Evolutionary conservation across 2,888 invertebrate species (phyloP).

Genomic region (Polyommatus icarus): DNA sequence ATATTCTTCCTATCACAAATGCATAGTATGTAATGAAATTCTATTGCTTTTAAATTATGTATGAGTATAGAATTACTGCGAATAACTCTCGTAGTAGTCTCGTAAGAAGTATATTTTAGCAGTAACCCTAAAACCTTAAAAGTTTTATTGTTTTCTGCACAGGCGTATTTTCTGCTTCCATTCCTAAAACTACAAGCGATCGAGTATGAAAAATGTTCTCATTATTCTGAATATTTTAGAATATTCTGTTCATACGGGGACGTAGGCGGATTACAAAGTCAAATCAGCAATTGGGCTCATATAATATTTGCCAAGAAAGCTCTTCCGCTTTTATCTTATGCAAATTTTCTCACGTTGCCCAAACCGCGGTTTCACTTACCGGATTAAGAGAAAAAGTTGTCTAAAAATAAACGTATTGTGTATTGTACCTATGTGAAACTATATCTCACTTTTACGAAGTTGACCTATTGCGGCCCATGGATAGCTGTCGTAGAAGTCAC

Average conservation of each 20-base stretch:
- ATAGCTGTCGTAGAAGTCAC: no score
- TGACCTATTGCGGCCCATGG: no score
- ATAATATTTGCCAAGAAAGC: constrained; percentile 36
- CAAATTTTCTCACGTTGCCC: constrained; percentile 38
- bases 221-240: not conserved
- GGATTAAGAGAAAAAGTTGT: constrained; percentile 32
- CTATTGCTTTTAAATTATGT: not conserved
- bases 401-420: constrained; percentile 1
- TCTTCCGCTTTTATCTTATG: constrained; percentile 36
- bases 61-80: not conserved
- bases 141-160: not conserved
- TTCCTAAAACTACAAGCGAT: not conserved
- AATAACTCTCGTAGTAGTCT: no score
- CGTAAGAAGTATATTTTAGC: no score
- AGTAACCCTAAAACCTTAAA: no score
- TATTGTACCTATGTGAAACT: constrained; percentile 1
- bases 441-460: not conserved
- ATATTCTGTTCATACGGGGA: not conserved
- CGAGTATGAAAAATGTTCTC: not conserved
- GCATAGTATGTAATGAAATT: not conserved
- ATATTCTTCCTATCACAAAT: not conserved
- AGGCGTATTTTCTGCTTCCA: not conserved
- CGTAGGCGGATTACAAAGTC: not conserved
- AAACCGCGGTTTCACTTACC: constrained; percentile 41
- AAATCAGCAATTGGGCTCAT: constrained; percentile 25